Evolutionary conservation across 2,888 invertebrate genomes (phyloP).

Genomic region (Polyommatus iphigenia): DNA sequence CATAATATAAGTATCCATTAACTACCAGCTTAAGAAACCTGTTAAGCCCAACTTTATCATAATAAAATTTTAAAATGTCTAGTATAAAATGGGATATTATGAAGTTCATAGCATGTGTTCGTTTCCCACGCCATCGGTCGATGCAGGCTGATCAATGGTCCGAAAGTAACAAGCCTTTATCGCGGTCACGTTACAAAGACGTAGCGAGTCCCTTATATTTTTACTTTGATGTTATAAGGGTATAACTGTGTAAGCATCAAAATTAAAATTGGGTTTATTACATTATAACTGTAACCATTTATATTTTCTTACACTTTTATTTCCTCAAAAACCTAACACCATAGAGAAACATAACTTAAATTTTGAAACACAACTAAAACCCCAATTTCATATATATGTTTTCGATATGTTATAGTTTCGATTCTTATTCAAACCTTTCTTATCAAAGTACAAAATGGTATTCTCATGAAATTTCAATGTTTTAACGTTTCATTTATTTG

Average conservation of each 20-base stretch:
- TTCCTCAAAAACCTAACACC: too few species aligned
- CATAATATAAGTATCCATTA: too few species aligned
- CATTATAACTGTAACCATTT: not conserved
- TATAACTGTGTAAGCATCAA: not conserved
- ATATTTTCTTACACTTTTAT: not conserved
- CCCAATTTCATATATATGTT: too few species aligned
- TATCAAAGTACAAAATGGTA: too few species aligned
- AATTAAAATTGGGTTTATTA: not conserved
- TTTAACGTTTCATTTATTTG: too few species aligned
- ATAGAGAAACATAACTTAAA: too few species aligned
- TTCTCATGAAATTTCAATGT: too few species aligned
- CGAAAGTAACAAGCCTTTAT: slow-evolving; percentile 16
- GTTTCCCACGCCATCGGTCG: not conserved
- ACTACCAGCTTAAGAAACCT: not conserved
- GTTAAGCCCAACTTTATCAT: not conserved
- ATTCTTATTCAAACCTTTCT: too few species aligned
- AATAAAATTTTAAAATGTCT: not conserved
- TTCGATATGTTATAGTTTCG: too few species aligned
- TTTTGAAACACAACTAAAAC: too few species aligned
- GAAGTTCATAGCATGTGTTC: not conserved
- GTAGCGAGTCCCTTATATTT: not conserved
- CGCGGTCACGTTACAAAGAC: not conserved
- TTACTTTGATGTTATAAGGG: not conserved
- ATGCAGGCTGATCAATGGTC: slow-evolving; percentile 5
- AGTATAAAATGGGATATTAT: not conserved